These are phyloP conservation scores for Perizoma flavofasciatum DNA, from an alignment of 2,888 invertebrate species.

Conservation along the genomic window DNA sequence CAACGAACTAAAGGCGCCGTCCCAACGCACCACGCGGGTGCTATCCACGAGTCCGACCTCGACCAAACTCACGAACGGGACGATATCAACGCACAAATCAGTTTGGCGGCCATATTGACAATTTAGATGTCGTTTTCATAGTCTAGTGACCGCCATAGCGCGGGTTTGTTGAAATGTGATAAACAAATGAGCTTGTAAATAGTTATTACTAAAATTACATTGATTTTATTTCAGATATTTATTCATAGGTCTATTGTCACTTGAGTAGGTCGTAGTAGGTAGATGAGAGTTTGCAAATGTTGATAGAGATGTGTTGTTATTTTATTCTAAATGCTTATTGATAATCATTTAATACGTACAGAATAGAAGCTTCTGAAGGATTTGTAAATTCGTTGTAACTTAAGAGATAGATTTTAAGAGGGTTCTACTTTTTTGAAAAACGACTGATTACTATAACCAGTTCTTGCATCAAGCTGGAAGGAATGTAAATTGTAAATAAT, in stretches of 20 bases:
- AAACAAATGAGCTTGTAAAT: slow-evolving; percentile 82
- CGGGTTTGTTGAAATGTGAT: slow-evolving; percentile 77
- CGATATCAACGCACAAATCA: slow-evolving; percentile 85
- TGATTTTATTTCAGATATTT: slow-evolving; percentile 68
- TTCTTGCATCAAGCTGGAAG: slow-evolving; percentile 41
- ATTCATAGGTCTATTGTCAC: slow-evolving; percentile 64
- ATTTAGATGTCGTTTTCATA: slow-evolving; percentile 52
- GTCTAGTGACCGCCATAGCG: slow-evolving; percentile 51
- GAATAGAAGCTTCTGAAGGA: slow-evolving; percentile 31
- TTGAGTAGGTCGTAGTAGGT: slow-evolving; percentile 45
- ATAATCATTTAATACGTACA: slow-evolving; percentile 48
- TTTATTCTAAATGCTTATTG: slow-evolving; percentile 70
- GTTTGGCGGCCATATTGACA: slow-evolving; percentile 90
- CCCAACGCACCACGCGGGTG: slow-evolving; percentile 76
- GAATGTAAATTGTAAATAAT: slow-evolving; percentile 60
- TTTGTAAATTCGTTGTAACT: slow-evolving; percentile 33
- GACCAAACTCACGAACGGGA: slow-evolving; percentile 83
- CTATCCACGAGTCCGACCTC: slow-evolving; percentile 78
- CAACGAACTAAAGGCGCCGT: slow-evolving; percentile 85
- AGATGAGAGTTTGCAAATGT: slow-evolving; percentile 50
- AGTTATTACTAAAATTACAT: slow-evolving; percentile 64
- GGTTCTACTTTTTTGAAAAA: slow-evolving; percentile 46
- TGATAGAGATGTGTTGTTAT: slow-evolving; percentile 62
- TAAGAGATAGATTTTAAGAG: slow-evolving; percentile 35
- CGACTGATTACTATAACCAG: slow-evolving; percentile 71